Evolutionary conservation across 1,140 invertebrate genomes (phyloP), one percentile per base, ranked within the genome.

Genomic region (Drosophila leontia): DNA sequence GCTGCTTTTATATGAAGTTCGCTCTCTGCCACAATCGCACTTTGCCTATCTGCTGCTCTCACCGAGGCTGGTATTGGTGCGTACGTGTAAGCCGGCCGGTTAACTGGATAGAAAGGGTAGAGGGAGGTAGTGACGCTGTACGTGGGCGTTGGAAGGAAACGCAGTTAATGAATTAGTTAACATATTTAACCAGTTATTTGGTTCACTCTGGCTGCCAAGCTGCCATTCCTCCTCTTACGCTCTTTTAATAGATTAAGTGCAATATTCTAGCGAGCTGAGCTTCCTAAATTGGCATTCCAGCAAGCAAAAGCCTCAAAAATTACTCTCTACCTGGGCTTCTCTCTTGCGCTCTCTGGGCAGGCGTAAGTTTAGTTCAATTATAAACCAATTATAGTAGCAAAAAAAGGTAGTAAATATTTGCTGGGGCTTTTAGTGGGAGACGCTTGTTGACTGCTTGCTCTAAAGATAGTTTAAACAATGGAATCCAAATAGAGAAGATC

Each of bases 371-470:
- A 79, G 44, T 37, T 72, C 65, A 71, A 86, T 71, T 76, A 79
- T 82, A 53, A 75, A 62, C 69, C 79, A 87, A 86, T 86, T 87
- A 82, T 65, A 60, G 74, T 75, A 70, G 68, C 53, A 57, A 70
- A 57, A 59, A 59, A 74, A 56, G 34, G n/a, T 45, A 50, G 53
- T 17, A 50, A 90, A 88, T 88, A 88, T 90, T 88, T 75, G 53
- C 48, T 42, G n/a, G 41, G 7, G 85, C 84, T 88, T 84, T 88
- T 84, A 88, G 68, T 69, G 19, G 26, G 9, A 26, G 45, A 47
- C 44, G 17, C 47, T 67, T 80, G 37, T 75, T 78, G 44, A 47
- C 57, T 42, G 13, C 35, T 37, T 6, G 42, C n/a, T 74, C 78
- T 71, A 53, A 84, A 78, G 61, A 56, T 63, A 80, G 68, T 61